These are phyloP conservation scores for Drosophila buzzatii DNA, from an alignment of 2,888 invertebrate species.

Conservation along the genomic window DNA sequence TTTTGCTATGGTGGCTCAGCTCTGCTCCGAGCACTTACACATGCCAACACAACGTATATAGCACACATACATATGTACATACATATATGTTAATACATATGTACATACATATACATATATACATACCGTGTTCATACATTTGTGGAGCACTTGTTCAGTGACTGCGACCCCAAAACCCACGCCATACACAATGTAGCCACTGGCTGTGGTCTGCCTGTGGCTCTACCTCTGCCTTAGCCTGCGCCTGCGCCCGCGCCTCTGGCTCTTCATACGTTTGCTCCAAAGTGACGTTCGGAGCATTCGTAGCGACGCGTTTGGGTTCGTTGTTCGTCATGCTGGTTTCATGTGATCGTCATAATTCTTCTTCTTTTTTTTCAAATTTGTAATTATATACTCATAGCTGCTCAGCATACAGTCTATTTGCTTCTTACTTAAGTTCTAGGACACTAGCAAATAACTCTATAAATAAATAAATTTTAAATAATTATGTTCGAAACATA, in stretches of 20 bases:
- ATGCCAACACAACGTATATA: constrained; percentile 9
- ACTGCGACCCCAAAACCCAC: constrained; percentile 34
- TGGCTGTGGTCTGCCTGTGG: constrained; percentile 10
- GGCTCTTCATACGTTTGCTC: constrained; percentile 9
- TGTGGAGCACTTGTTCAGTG: constrained; percentile 62
- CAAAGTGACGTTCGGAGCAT: constrained; percentile 8
- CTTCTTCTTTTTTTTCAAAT: constrained; percentile 32
- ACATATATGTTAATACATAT: constrained; percentile 1
- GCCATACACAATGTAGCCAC: constrained; percentile 26
- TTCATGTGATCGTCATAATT: constrained; percentile 71
- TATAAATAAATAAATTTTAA: too few species aligned
- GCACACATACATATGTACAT: constrained; percentile 1
- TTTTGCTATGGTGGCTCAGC: constrained; percentile 51
- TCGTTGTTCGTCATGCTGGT: constrained; percentile 80
- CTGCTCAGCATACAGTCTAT: not conserved
- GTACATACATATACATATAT: constrained; percentile 1
- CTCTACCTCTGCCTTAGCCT: not conserved
- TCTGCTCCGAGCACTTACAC: constrained; percentile 18
- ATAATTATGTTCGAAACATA: not conserved
- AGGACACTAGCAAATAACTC: not conserved
- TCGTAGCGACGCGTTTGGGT: constrained; percentile 60
- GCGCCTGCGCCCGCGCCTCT: constrained; percentile 14
- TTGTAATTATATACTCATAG: constrained; percentile 10
- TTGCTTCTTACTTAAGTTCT: not conserved
- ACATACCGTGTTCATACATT: constrained; percentile 17